These are phyloP conservation scores for Alentia gelatinosa DNA, from an alignment of 2,888 invertebrate species.

Conservation along the genomic window DNA sequence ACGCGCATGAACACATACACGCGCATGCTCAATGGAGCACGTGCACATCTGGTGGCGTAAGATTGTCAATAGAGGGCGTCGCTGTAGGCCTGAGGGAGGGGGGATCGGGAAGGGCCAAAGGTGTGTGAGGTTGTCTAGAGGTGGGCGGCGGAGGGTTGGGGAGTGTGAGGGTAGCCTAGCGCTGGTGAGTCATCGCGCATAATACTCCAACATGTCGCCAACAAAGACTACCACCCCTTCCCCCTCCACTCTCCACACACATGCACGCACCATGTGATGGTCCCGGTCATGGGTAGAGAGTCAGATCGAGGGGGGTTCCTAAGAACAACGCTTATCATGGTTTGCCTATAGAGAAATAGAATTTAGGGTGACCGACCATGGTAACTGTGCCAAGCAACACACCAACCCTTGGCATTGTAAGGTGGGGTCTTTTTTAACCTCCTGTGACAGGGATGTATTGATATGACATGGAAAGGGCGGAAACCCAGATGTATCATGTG, in stretches of 20 bases:
- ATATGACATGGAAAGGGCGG: not conserved
- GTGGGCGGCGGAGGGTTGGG: not conserved
- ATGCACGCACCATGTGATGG: not conserved
- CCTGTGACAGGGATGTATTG: not conserved
- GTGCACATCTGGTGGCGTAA: not conserved
- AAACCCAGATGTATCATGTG: not conserved
- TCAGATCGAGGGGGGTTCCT: not conserved
- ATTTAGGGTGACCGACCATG: too few species aligned
- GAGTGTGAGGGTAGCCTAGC: not conserved
- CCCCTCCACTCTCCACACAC: not conserved
- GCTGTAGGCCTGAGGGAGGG: not conserved
- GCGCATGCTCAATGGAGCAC: not conserved
- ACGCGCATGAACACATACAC: constrained; percentile 22
- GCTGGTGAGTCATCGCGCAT: not conserved
- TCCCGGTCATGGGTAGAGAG: not conserved
- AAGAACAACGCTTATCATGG: too few species aligned
- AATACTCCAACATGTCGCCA: not conserved
- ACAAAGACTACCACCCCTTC: not conserved
- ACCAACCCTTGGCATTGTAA: too few species aligned
- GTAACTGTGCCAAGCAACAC: too few species aligned
- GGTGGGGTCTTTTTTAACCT: not conserved
- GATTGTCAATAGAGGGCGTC: constrained; percentile 20
- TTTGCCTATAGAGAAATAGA: too few species aligned
- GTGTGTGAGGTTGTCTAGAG: not conserved
- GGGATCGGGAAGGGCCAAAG: not conserved